Evolutionary conservation across 2,113 vertebrate species (phyloP).

Genomic region (Dryoscopus gambensis): DNA sequence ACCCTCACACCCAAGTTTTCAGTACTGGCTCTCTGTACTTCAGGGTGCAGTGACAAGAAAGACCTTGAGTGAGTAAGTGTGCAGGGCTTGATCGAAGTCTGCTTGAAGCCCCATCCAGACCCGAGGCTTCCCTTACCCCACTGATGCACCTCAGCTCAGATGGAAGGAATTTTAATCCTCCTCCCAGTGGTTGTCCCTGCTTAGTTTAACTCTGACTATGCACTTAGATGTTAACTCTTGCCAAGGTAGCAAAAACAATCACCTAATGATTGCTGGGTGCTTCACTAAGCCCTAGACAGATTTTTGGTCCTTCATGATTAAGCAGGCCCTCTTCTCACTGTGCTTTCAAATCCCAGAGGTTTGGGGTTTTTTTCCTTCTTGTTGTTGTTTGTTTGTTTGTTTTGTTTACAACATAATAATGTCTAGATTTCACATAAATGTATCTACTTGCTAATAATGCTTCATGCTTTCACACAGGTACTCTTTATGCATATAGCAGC

Average conservation of each 20-base stretch:
- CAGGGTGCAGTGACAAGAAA: neutral
- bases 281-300: neutral
- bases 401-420: neutral
- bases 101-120: neutral
- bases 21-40: neutral
- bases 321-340: neutral
- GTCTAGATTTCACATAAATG: neutral
- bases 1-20: neutral
- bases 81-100: rapidly evolving
- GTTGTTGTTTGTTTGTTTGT: neutral
- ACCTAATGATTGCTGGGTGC: neutral
- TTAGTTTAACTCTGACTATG: neutral
- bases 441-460: neutral
- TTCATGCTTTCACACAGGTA: neutral
- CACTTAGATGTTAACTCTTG: neutral
- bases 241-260: neutral
- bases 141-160: neutral
- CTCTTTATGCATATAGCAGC: neutral
- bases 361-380: neutral
- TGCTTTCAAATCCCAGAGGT: neutral
- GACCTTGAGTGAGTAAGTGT: neutral
- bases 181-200: neutral
- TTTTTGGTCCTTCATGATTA: neutral
- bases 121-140: neutral
- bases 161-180: neutral